Percentiles rank a stretch among this genome's conserved stretches.
phyloP scores from a whole-genome alignment of 2,797 vertebrate genomes.

The Galago senegalensis region DNA sequence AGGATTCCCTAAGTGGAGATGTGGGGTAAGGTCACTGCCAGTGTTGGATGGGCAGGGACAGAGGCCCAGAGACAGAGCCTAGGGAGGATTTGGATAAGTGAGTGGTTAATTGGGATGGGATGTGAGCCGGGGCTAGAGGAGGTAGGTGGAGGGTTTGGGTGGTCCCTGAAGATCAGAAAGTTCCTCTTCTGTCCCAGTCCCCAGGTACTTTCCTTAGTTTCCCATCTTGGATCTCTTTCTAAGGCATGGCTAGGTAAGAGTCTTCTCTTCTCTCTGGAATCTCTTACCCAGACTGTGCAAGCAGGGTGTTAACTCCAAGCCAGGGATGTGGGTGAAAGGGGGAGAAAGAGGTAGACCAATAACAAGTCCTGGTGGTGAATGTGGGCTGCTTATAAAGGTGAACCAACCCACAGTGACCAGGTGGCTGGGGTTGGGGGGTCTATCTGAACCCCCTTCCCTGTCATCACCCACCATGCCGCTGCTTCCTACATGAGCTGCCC shows the following conservation, averaged over 20 bases:
- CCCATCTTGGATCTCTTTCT: neutral
- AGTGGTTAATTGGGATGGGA: neutral
- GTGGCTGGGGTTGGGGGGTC: too few species aligned
- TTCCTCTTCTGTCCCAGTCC: neutral
- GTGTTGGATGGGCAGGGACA: neutral
- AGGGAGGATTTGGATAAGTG: neutral
- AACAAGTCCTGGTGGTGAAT: neutral
- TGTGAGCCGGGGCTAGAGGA: neutral
- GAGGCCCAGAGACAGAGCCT: neutral
- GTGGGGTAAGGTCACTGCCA: neutral
- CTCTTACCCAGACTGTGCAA: neutral
- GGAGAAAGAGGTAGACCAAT: neutral
- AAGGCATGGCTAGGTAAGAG: neutral
- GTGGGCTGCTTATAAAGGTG: neutral
- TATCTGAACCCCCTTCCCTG: neutral
- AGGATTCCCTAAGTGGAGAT: neutral
- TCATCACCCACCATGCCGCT: neutral
- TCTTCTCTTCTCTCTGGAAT: neutral
- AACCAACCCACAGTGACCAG: neutral
- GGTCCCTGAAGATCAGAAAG: neutral
- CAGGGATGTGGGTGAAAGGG: neutral
- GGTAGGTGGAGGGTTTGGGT: neutral
- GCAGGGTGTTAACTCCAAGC: neutral
- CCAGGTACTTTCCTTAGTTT: neutral
- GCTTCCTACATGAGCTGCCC: neutral